Base-by-base conservation (phyloP, 2,888 invertebrate genomes). In the Ormia ochracea region DNA sequence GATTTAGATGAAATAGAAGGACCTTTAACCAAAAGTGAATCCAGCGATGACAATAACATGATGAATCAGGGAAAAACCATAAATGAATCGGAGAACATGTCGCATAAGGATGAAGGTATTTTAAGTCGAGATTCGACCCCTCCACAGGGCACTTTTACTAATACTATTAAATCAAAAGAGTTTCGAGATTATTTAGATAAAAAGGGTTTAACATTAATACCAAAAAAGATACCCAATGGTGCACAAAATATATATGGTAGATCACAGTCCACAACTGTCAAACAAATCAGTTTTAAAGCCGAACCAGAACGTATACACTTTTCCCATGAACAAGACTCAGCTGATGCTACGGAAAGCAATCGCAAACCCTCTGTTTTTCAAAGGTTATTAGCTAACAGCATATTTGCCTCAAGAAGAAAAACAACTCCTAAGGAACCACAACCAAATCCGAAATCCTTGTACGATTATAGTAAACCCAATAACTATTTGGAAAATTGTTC, bases 1-100 rank as follows among this genome's bases (percentile, higher is more conserved):
- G 90, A 90, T 83, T 82, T 90, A 26, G 90, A 90, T 61, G 90
- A 90, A 7, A 87, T 90, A 12, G 89, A 88, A 38, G 88, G 87
- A 17, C 86, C 86, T 2, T 68, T 89, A 58, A 88, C 88, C 0
- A 88, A 88, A 76, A 88, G 87, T 63, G 87, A 89, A 56, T 89
- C 89, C 65, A 88, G 87, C 66, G 88, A 89, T 82, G 88, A 89
- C 33, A 74, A 87, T n/a, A 83, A 84, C 9, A 82, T 81, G 23
- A 76, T 76, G 76, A 56, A 12, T 31, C 69, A 77, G 3, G 50
- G 43, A 3, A 65, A 72, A 66, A 52, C 21, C 38, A 38, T n/a
- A 1, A 65, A 61, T 2, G 66, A 58, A 12, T 54, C 23, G 23
- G 36, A 79, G 36, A 66, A 33, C 52, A 66, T 54, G 61, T 10